phyloP scores from a whole-genome alignment of 2,888 invertebrate genomes.

The Cosmopolites sordidus region DNA sequence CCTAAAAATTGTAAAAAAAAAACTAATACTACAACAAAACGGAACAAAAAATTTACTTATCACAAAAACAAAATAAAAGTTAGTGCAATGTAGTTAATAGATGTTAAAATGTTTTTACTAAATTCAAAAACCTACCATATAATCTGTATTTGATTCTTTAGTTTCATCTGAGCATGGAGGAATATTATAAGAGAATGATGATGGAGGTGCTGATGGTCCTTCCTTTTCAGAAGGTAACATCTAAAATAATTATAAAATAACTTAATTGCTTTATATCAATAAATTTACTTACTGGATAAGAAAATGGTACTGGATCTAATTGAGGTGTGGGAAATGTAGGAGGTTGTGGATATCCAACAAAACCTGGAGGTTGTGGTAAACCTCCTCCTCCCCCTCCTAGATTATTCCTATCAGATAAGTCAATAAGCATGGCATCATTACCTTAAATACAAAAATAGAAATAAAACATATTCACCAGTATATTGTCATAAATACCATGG shows the following conservation, averaged over 20 bases:
- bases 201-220: conserved; percentile 38
- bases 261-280: not conserved
- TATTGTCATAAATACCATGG: conserved; percentile 40
- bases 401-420: conserved; percentile 58
- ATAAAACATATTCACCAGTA: too few species aligned
- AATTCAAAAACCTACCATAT: conserved; percentile 45
- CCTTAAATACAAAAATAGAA: conserved; percentile 30
- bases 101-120: too few species aligned
- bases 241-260: conserved; percentile 24
- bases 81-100: too few species aligned
- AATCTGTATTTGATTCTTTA: conserved; percentile 62
- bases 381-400: conserved; percentile 50
- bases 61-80: too few species aligned
- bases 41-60: too few species aligned
- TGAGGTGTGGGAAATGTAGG: conserved; percentile 58
- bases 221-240: conserved; percentile 26
- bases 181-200: conserved; percentile 62
- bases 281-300: conserved; percentile 56
- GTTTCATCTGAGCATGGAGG: conserved; percentile 58
- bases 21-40: too few species aligned
- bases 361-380: conserved; percentile 71
- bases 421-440: conserved; percentile 64
- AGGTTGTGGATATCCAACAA: conserved; percentile 74
- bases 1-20: conserved; percentile 56
- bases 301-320: conserved; percentile 54